Base-by-base conservation (phyloP, 2,888 invertebrate species). In the Drosophila monieri region DNA sequence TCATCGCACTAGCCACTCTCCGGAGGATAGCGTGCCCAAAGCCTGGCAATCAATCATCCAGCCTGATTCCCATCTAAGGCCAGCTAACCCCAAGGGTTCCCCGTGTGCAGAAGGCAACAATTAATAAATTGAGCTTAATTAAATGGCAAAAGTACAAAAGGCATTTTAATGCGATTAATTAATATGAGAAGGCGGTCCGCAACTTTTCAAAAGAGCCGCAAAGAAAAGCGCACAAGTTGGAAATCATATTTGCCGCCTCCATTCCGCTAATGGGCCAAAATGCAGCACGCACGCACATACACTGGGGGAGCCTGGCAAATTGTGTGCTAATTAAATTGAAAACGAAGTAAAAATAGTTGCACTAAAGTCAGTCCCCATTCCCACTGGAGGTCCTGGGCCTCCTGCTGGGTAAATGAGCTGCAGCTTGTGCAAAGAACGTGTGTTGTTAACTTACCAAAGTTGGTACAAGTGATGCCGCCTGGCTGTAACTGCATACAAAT, bases 301-400 rank as follows among this genome's bases (percentile, higher is more conserved):
- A 6, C 3, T 3, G 9, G 27, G n/a, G 51, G 8, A 27, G 37
- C 49, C 41, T 53, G 43, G 75, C 68, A 78, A 74, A 73, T 78
- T 69, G 80, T 64, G 76, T 76, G 74, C 77, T 84, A 84, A 84
- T 84, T 87, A 85, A 85, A 85, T 85, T 77, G 79, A 79, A 74
- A 73, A 78, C 68, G 58, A 72, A 72, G 66, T 64, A 54, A 80
- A 67, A 83, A 83, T 85, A 86, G 87, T 83, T 81, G 69, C 67
- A 23, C 57, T 72, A 74, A 78, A 85, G 85, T 78, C 79, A 73
- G 66, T 21, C n/a, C 25, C 27, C 27, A 25, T 30, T 30, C 47
- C 12, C 47, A 1, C 21, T 9, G 1, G 15, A 53, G 47, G 21
- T 73, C 37, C 47, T 69, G 64, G 53, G 49, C 66, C 52, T 70